A percentile compares a stretch with the other conserved stretches of the same genome.
Evolutionary conservation across 2,113 vertebrate species (phyloP).

Genomic region (Rhinogobius similis): DNA sequence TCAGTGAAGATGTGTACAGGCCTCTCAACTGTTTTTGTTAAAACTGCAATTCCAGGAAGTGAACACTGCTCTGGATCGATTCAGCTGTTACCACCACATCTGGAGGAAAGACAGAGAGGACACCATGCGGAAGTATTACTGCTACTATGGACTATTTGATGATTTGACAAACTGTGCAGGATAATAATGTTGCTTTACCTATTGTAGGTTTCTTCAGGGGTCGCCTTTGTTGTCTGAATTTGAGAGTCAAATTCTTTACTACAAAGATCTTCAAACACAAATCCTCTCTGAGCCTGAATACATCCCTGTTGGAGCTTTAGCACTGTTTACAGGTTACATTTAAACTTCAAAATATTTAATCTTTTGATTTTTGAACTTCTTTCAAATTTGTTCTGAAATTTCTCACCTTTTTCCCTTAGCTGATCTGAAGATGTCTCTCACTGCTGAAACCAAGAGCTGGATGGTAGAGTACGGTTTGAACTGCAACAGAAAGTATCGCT

Average conservation of each 20-base stretch:
- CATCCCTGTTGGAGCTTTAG: slow-evolving; percentile 85
- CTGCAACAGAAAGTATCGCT: slow-evolving; percentile 88
- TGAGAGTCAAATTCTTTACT: slow-evolving; percentile 90
- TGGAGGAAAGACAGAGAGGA: slow-evolving; percentile 90
- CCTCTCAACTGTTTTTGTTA: slow-evolving; percentile 1
- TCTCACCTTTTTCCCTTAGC: slow-evolving; percentile 62
- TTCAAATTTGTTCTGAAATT: neutral
- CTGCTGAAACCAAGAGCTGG: slow-evolving; percentile 89
- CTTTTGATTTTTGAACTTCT: neutral
- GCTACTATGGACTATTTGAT: neutral
- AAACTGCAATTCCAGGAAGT: slow-evolving; percentile 79
- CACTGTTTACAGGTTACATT: slow-evolving; percentile 86
- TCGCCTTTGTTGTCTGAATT: slow-evolving; percentile 87
- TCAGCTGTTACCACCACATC: slow-evolving; percentile 87
- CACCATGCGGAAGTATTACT: slow-evolving; percentile 76
- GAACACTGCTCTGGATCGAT: slow-evolving; percentile 79
- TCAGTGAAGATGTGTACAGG: neutral
- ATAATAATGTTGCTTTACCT: neutral
- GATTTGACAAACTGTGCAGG: neutral
- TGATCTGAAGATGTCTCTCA: slow-evolving; percentile 87
- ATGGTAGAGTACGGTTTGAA: slow-evolving; percentile 83
- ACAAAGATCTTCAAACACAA: slow-evolving; percentile 84
- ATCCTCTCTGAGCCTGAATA: slow-evolving; percentile 88
- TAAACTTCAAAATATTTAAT: neutral
- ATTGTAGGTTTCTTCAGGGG: slow-evolving; percentile 71